Evolutionary conservation across 2,113 vertebrate genomes (phyloP).

Genomic region (Thunnus maccoyii): DNA sequence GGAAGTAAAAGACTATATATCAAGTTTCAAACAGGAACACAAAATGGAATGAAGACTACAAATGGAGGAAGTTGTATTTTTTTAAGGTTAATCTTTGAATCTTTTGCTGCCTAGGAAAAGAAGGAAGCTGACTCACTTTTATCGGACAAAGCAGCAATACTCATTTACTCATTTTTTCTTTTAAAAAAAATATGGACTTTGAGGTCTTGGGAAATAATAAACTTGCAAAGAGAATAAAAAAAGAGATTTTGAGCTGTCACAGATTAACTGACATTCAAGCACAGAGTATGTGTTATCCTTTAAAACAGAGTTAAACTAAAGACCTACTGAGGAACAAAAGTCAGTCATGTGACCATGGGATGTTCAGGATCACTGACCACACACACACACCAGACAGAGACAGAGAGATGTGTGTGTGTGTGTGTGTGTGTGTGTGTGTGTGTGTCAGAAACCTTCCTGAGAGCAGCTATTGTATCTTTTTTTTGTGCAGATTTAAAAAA

Average conservation of each 20-base stretch:
- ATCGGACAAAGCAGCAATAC: neutral
- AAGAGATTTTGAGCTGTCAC: neutral
- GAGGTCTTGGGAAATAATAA: neutral
- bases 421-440: neutral
- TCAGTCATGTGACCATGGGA: constrained; percentile 29
- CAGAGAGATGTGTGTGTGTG: neutral
- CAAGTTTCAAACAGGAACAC: neutral
- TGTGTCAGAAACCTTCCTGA: neutral
- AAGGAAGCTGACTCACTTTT: neutral
- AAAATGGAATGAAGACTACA: neutral
- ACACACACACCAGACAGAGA: constrained; percentile 15
- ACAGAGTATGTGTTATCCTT: neutral
- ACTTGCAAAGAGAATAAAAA: neutral
- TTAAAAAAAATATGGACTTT: neutral
- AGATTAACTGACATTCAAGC: neutral
- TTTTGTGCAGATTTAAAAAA: neutral
- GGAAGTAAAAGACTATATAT: no score
- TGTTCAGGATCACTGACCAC: constrained; percentile 49
- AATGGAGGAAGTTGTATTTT: neutral
- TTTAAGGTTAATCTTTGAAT: neutral
- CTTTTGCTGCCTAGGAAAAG: no score
- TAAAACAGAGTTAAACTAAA: constrained; percentile 7
- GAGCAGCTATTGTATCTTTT: neutral
- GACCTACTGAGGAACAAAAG: constrained; percentile 2
- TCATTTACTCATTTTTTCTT: neutral